Evolutionary conservation across 2,888 invertebrate genomes (phyloP), one percentile per base, ranked within the genome.

Genomic region (Conchocele bisecta): DNA sequence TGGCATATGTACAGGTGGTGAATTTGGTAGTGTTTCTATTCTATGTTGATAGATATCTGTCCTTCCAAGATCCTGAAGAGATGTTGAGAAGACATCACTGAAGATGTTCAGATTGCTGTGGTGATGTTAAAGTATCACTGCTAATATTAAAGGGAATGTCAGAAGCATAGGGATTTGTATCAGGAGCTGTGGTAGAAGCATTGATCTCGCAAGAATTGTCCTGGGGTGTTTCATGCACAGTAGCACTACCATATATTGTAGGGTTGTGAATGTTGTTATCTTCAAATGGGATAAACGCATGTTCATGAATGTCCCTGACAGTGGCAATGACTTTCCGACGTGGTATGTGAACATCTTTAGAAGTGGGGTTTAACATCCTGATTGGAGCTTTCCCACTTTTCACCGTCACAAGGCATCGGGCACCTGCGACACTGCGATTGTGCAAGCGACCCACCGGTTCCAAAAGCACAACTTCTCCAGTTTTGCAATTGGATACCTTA

Each of bases 41-140:
- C 17, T 53, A 29, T 69, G 69, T 15, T 51, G 50, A 42, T 64
- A 71, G 2, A 41, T 24, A 33, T 58, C 48, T 17, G 71, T 71
- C 33, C 24, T 44, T 15, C 65, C 60, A 13, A 71, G 28, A 11
- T 57, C 54, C 24, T 39, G 20, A 9, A 71, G 17, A 28, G 33
- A 41, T 17, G 44, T 58, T 13, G 71, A 58, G 37, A 71, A 71
- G 20, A 50, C 31, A 29, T 56, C 31, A 28, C 46, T 54, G 35
- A 65, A 46, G 33, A 41, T 31, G 24, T 54, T 17, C 1, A 53
- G 17, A n/a, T n/a, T n/a, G n/a, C n/a, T n/a, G n/a, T n/a, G n/a
- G n/a, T n/a, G n/a, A n/a, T n/a, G n/a, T n/a, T n/a, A n/a, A n/a
- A n/a, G n/a, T n/a, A n/a, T n/a, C n/a, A n/a, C n/a, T n/a, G n/a